Percentiles rank a stretch among this genome's conserved stretches.
phyloP scores from a whole-genome alignment of 1,140 invertebrate species.

The Brachystomella parvula region DNA sequence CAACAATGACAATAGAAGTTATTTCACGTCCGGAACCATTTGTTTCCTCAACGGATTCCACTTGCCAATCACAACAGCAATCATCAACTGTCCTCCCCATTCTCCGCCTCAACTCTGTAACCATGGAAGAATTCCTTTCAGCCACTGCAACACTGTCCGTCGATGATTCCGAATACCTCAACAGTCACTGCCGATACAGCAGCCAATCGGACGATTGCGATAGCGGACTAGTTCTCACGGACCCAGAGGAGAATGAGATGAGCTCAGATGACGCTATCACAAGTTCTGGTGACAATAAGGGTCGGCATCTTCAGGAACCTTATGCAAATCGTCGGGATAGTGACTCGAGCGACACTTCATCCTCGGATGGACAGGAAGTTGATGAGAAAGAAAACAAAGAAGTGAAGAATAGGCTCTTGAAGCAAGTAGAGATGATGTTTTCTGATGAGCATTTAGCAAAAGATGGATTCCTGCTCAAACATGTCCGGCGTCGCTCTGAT shows the following conservation, averaged over 20 bases:
- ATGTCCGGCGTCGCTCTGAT: slow-evolving; percentile 86
- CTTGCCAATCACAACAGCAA: background rate
- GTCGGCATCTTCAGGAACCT: slow-evolving; percentile 9
- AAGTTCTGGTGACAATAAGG: too few species aligned
- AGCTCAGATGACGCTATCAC: background rate
- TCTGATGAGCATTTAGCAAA: slow-evolving; percentile 89
- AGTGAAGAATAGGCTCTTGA: slow-evolving; percentile 63
- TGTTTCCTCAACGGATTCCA: background rate
- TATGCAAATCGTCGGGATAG: slow-evolving; percentile 21
- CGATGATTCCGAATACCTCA: background rate
- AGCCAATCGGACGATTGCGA: slow-evolving; percentile 3
- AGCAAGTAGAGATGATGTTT: slow-evolving; percentile 88
- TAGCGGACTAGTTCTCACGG: slow-evolving; percentile 1
- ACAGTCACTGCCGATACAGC: background rate
- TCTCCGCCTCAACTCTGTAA: slow-evolving; percentile 19
- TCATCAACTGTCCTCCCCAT: slow-evolving; percentile 7
- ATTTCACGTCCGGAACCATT: background rate
- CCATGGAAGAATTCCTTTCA: background rate
- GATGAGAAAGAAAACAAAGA: slow-evolving; percentile 43
- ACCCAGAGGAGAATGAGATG: slow-evolving; percentile 2
- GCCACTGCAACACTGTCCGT: background rate
- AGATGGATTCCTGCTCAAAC: slow-evolving; percentile 88
- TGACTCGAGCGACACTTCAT: slow-evolving; percentile 29
- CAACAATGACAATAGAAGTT: slow-evolving; percentile 29
- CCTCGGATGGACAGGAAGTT: slow-evolving; percentile 18